Evolutionary conservation across 2,888 invertebrate species (phyloP).

Genomic region (Temnothorax rugatulus): DNA sequence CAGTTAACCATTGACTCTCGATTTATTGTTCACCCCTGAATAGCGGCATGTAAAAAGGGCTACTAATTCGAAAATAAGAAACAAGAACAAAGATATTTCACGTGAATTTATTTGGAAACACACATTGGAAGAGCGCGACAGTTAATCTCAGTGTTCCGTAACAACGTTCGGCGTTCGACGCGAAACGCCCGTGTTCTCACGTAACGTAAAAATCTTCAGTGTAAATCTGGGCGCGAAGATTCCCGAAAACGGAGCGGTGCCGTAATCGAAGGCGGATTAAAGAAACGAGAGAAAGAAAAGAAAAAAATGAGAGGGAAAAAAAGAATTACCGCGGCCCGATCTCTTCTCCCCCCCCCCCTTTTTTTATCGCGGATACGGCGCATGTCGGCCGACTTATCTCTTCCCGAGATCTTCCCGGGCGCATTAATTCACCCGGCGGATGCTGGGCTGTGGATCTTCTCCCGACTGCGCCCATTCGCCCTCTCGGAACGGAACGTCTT

Average conservation of each 20-base stretch:
- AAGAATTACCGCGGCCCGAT: conserved; percentile 28
- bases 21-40: conserved; percentile 6
- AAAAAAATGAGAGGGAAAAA: neutral
- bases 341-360: neutral
- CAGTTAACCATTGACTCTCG: conserved; percentile 45
- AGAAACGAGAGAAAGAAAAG: conserved; percentile 7
- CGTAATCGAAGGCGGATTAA: conserved; percentile 35
- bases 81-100: neutral
- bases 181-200: conserved; percentile 15
- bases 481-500: conserved; percentile 65
- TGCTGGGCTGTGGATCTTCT: conserved; percentile 48
- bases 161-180: neutral
- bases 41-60: neutral
- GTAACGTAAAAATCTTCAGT: conserved; percentile 60
- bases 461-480: conserved; percentile 28
- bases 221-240: conserved; percentile 54
- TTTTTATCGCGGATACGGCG: conserved; percentile 45
- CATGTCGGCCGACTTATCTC: conserved; percentile 47
- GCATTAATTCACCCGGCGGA: conserved; percentile 66
- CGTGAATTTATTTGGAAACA: conserved; percentile 23
- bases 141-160: conserved; percentile 9
- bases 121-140: neutral
- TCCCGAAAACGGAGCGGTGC: conserved; percentile 34
- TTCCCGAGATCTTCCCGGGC: conserved; percentile 55
- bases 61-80: neutral